Percentiles rank a stretch among this genome's conserved stretches.
These are phyloP conservation scores for Phrynocephalus guinanensis DNA, from an alignment of 2,797 vertebrate species.

Conservation along the genomic window DNA sequence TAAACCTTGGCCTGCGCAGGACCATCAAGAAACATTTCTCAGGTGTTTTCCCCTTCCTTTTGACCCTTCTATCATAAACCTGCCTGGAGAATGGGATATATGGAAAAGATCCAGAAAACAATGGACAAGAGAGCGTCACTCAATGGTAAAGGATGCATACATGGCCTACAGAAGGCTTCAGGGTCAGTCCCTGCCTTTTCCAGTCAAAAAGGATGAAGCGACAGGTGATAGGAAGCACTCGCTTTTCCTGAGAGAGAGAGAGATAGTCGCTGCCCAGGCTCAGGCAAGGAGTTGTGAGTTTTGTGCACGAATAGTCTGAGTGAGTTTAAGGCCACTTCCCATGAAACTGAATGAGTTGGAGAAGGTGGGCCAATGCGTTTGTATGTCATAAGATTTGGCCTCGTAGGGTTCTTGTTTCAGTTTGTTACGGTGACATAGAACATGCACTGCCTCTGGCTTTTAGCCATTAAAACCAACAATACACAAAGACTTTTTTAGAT, in stretches of 20 bases:
- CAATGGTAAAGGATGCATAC: not conserved
- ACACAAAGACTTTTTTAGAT: not conserved
- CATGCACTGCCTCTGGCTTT: too few species aligned
- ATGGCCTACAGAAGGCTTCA: not conserved
- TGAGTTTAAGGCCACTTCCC: not conserved
- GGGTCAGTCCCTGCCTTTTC: not conserved
- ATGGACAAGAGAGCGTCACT: not conserved
- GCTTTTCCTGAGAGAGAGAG: not conserved
- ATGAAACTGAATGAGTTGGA: not conserved
- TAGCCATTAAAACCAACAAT: not conserved
- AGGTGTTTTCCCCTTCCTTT: not conserved
- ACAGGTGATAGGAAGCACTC: not conserved
- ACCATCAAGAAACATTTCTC: not conserved
- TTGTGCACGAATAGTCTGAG: not conserved
- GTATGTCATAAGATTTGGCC: not conserved
- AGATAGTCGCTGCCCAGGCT: not conserved
- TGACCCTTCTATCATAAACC: not conserved
- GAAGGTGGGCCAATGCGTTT: not conserved
- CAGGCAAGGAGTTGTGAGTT: not conserved
- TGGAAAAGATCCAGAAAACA: not conserved
- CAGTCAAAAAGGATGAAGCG: not conserved
- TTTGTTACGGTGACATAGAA: constrained; percentile 1
- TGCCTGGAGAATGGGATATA: not conserved
- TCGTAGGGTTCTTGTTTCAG: not conserved
- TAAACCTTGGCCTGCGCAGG: not conserved